Percentiles rank a stretch among this genome's conserved stretches.
Conservation (phyloP, 2,888 invertebrate species). For the Cephalotes varians region DNA sequence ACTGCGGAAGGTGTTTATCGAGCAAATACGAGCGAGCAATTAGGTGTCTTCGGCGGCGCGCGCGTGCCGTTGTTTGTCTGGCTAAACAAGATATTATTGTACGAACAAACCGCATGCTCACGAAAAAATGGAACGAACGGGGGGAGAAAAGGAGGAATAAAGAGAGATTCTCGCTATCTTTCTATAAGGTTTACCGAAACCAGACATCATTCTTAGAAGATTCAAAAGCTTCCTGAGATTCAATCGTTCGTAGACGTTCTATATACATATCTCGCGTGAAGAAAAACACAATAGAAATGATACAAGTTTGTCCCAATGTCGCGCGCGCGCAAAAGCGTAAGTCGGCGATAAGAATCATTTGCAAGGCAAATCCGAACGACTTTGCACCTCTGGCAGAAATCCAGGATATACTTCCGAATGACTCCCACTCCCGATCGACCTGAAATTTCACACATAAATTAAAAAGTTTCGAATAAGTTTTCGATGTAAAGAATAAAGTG, state of each 20-base stretch:
- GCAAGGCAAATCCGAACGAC: constrained; percentile 18
- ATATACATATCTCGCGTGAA: not conserved
- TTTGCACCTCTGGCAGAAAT: not conserved
- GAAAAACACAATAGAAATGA: not conserved
- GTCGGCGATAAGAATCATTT: constrained; percentile 31
- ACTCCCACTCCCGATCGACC: too few species aligned
- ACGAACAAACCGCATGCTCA: constrained; percentile 51
- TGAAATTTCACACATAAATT: too few species aligned
- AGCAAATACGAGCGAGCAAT: constrained; percentile 77
- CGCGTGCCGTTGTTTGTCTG: constrained; percentile 84
- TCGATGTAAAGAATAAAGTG: too few species aligned
- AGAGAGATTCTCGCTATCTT: not conserved
- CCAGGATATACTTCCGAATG: not conserved
- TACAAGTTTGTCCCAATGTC: not conserved
- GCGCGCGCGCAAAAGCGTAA: not conserved
- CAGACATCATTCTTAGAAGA: not conserved
- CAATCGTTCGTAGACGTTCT: not conserved
- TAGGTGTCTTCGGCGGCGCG: constrained; percentile 69
- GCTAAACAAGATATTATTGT: constrained; percentile 83
- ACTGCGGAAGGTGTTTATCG: constrained; percentile 69
- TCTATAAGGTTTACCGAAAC: not conserved
- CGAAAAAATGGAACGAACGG: not conserved
- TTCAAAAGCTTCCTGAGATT: not conserved
- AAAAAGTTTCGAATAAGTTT: too few species aligned
- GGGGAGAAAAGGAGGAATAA: not conserved